Percentiles rank a stretch among this genome's conserved stretches.
phyloP scores from a whole-genome alignment of 1,140 invertebrate species.

The Meloidogyne floridensis region DNA sequence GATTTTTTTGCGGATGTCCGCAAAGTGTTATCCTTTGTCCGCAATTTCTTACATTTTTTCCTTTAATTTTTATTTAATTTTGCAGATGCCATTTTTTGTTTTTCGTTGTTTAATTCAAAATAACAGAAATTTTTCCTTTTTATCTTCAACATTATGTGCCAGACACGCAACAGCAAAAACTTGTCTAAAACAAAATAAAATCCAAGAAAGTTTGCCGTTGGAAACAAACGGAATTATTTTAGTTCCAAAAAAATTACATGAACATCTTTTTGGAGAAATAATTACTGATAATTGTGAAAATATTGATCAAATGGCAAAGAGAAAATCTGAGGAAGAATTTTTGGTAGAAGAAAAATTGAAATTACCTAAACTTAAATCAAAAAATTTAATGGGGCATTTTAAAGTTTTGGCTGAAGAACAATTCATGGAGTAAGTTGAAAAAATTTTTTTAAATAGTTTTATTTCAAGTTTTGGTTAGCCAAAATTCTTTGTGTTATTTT shows the following conservation, averaged over 20 bases:
- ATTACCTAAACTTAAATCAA: slow-evolving; percentile 30
- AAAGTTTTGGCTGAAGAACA: slow-evolving; percentile 23
- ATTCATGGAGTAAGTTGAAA: slow-evolving; percentile 17
- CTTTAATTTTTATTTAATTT: background rate
- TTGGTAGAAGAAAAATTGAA: slow-evolving; percentile 20
- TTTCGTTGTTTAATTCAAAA: background rate
- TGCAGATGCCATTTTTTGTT: background rate
- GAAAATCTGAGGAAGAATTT: background rate
- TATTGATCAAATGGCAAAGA: background rate
- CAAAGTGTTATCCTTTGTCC: no score
- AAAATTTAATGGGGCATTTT: slow-evolving; percentile 38
- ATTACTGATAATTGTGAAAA: background rate
- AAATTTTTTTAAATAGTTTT: background rate
- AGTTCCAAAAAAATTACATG: slow-evolving; percentile 19
- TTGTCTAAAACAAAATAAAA: background rate
- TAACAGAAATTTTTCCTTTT: background rate
- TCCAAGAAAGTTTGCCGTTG: background rate
- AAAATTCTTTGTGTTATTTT: no score
- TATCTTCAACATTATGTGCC: background rate
- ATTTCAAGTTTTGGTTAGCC: background rate
- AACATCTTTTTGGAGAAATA: slow-evolving; percentile 20
- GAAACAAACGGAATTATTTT: slow-evolving; percentile 16
- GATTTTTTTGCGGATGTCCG: no score
- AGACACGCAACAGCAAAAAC: background rate
- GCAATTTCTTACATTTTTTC: background rate